These are phyloP conservation scores for Hypotaenidia okinawae DNA, from an alignment of 2,797 vertebrate genomes.

Conservation along the genomic window DNA sequence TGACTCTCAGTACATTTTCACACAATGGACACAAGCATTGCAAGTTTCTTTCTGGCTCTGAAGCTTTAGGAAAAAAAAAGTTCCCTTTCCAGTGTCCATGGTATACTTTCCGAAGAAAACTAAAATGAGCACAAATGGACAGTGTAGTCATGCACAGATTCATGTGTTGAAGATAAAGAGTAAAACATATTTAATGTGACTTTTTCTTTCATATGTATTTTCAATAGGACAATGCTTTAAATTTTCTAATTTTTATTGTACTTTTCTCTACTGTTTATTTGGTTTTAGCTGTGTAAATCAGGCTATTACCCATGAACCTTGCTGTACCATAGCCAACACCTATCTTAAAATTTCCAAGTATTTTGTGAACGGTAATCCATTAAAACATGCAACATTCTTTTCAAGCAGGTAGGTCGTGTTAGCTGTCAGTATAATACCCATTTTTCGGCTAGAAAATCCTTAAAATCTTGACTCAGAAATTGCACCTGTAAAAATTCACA, in stretches of 20 bases:
- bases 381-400: background rate
- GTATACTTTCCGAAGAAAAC: background rate
- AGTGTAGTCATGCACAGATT: background rate
- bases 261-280: background rate
- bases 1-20: background rate
- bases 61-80: background rate
- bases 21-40: background rate
- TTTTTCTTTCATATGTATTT: background rate
- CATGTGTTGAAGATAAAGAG: background rate
- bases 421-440: background rate
- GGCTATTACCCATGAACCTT: background rate
- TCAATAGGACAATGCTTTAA: background rate
- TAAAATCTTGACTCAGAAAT: background rate
- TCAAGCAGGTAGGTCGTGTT: background rate
- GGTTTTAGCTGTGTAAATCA: background rate
- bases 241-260: background rate
- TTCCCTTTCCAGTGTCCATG: background rate
- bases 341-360: background rate
- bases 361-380: background rate
- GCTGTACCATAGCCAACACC: background rate
- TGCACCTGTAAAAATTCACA: background rate
- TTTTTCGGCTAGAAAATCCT: background rate
- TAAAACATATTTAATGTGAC: background rate
- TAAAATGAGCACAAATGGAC: background rate
- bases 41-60: background rate